Conservation (phyloP, 2,113 vertebrate genomes). For the Calidris pugnax region DNA sequence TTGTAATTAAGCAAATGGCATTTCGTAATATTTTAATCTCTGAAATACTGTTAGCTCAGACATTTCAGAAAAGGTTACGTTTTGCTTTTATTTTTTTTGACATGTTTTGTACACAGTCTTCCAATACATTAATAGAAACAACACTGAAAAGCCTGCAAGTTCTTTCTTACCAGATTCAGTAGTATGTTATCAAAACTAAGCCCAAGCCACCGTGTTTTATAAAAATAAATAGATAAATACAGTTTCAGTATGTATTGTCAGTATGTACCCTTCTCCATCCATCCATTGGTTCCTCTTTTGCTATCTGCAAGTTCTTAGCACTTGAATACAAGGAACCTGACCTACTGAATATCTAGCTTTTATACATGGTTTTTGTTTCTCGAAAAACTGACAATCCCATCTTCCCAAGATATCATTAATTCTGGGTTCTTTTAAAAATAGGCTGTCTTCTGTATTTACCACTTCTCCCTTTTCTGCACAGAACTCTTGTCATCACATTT, state of each 20-base stretch:
- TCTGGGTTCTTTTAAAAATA: not conserved
- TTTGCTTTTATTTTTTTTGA: not conserved
- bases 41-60: not conserved
- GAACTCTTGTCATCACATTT: not conserved
- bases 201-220: not conserved
- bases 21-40: slow-evolving; percentile 5
- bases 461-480: not conserved
- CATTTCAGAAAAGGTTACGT: slow-evolving; percentile 5
- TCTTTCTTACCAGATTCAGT: not conserved
- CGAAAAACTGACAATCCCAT: not conserved
- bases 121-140: not conserved
- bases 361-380: not conserved
- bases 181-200: not conserved
- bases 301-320: not conserved
- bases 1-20: not conserved
- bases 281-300: not conserved
- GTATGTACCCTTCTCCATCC: not conserved
- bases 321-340: not conserved
- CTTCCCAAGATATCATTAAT: not conserved
- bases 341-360: not conserved
- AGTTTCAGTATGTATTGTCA: not conserved
- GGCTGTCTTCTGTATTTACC: not conserved
- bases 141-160: not conserved
- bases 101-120: not conserved
- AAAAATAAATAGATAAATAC: not conserved